Conservation (phyloP, 1,140 invertebrate genomes). For the Heliconius congener region DNA sequence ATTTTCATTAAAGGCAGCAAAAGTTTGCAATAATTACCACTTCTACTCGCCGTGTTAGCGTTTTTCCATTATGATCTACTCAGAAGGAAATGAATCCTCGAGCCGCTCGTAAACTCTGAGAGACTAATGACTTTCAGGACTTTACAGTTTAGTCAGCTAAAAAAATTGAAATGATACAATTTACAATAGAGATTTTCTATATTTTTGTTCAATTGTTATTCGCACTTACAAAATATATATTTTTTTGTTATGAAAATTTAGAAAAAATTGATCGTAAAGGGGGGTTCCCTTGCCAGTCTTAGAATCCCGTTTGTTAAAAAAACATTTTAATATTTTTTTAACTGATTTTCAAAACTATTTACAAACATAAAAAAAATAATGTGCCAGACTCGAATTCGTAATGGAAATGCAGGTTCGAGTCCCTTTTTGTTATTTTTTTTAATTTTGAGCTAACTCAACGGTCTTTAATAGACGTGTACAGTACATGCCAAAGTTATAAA, state of each 20-base stretch:
- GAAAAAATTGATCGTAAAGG: no score
- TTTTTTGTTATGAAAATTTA: no score
- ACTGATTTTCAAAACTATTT: no score
- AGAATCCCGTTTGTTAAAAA: no score
- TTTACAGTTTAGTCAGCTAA: background rate
- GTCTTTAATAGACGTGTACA: background rate
- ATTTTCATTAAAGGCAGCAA: background rate
- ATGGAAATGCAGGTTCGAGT: no score
- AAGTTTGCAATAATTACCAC: conserved; percentile 11
- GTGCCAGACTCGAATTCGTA: no score
- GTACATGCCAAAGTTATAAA: background rate
- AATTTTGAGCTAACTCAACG: background rate
- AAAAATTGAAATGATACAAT: background rate
- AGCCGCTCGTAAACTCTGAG: conserved; percentile 1
- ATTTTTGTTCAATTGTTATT: no score
- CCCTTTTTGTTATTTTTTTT: background rate
- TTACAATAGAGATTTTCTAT: background rate
- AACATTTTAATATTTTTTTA: no score
- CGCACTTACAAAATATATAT: no score
- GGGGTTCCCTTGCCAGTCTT: no score
- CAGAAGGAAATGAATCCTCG: conserved; percentile 1
- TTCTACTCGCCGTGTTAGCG: conserved; percentile 1
- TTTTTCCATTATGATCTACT: conserved; percentile 12
- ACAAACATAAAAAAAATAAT: no score
- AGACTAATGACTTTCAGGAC: background rate